A percentile compares a stretch with the other conserved stretches of the same genome.
phyloP scores from a whole-genome alignment of 1,140 invertebrate species.

The Hermatobates lingyangjiaoensis region DNA sequence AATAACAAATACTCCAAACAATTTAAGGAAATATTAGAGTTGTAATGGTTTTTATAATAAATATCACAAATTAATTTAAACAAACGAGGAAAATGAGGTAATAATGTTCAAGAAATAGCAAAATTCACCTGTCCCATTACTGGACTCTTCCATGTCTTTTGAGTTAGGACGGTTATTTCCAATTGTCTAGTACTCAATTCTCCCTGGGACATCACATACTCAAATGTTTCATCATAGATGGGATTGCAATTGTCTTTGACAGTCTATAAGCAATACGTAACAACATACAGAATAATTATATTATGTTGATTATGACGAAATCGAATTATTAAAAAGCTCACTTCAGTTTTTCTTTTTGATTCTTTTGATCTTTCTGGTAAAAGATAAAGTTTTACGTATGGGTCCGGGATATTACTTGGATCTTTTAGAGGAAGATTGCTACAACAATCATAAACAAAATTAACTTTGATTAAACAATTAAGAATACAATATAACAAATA shows the following conservation, averaged over 20 bases:
- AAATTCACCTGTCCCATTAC: constrained; percentile 54
- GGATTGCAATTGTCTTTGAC: constrained; percentile 82
- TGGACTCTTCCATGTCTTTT: constrained; percentile 63
- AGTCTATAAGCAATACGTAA: constrained; percentile 27
- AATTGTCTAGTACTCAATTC: constrained; percentile 50
- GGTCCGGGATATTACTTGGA: constrained; percentile 74
- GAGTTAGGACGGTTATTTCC: constrained; percentile 63
- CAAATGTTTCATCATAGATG: constrained; percentile 75
- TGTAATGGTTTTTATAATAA: no score
- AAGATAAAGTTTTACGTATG: constrained; percentile 84
- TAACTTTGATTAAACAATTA: neutral
- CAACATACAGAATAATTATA: no score
- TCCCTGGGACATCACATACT: constrained; percentile 57
- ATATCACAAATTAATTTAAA: no score
- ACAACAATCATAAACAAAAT: constrained; percentile 18
- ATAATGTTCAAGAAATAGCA: no score
- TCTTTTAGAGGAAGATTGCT: constrained; percentile 74
- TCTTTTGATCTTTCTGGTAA: constrained; percentile 72
- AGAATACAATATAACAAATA: constrained; percentile 8
- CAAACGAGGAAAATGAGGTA: no score
- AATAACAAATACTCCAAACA: no score
- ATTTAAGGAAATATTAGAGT: no score
- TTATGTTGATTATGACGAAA: no score
- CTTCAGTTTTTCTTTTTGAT: constrained; percentile 74
- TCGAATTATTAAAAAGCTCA: constrained; percentile 26